Base-by-base conservation (phyloP, 2,888 invertebrate species). In the Stratiomys singularior region DNA sequence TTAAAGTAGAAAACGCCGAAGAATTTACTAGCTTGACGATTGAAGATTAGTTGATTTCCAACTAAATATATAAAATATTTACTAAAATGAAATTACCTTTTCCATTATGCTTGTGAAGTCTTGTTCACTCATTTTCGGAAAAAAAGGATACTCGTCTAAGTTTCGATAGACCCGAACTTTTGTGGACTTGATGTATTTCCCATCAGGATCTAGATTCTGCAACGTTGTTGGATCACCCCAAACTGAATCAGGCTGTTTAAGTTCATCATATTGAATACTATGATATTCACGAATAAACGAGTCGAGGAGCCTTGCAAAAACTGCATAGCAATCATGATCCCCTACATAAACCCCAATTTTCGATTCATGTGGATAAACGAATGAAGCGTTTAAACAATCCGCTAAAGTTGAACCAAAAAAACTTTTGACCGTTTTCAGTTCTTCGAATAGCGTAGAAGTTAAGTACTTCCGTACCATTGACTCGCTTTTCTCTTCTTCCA, bases 201-300 rank as follows among this genome's bases (percentile, higher is more conserved):
- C 87, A 71, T 88, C 87, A 47, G 91, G 90, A 86, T 93, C 92
- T 79, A 93, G 87, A 84, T 92, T 90, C 77, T 89, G 90, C n/a
- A 89, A 85, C 64, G 84, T 84, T 78, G 90, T 88, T 63, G 88
- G 84, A 83, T 92, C 89, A 80, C 92, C 92, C 86, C 91, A 92
- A 83, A 92, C 89, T 21, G 87, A 85, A 5, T 88, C 85, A 28
- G 92, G 92, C 83, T 93, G 93, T 77, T 88, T 84, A 0, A 84
- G 84, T 71, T 82, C 83, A 0, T 46, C 77, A 58, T 78, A 76
- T 0, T 84, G 84, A 74, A 83, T 83, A 7, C 86, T 88, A 83
- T 93, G 92, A 85, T 91, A 92, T 80, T 91, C 91, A 80, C 89
- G 89, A 85, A 93, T 92, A 82, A 93, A 88, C 52, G 91, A 91